Base-by-base conservation (phyloP, 2,113 vertebrate species). In the Paratilapia polleni region DNA sequence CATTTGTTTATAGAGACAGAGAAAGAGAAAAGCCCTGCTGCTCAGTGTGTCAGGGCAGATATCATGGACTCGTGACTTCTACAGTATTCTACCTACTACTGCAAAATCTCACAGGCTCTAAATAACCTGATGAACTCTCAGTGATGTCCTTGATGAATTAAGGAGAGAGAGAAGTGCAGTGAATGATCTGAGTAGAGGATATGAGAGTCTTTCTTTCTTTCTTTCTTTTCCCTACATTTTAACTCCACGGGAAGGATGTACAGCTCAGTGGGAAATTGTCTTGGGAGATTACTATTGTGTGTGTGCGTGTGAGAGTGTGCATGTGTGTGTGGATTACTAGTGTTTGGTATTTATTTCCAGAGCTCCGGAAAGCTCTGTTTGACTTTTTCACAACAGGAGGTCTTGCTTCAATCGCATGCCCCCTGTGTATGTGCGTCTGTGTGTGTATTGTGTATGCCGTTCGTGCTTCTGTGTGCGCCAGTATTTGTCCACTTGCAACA, bases 371-470 rank as follows among this genome's bases (percentile, higher is more conserved):
- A 86, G 78, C 80, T 77, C 68, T 80, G 75, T 89, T 80, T 82
- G 83, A 86, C 79, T 91, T 91, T 82, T 85, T 66, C 78, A 68
- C 86, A 75, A 61, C 78, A 86, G 76, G 88, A 57, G 83, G 68
- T 82, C 75, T 74, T 79, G 43, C 85, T 90, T 89, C 87, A 83
- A 87, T 80, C 80, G 75, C 43, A 83, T 70, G 34, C 54, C 57
- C 76, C 34, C 43, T 68, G 62, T 74, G 20, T 13, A 41, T 31
- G 24, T 70, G 49, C n/a, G n/a, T n/a, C n/a, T n/a, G n/a, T 81
- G 56, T 78, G n/a, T 75, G 52, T 77, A 38, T 20, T 24, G 8
- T 80, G 56, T 73, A 22, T 43, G 54, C 52, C 34, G 59, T 31
- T 6, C n/a, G 20, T 63, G 24, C 31, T 9, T 56, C 3, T 28